phyloP scores from a whole-genome alignment of 2,888 invertebrate species.

The Oscheius sp. region DNA sequence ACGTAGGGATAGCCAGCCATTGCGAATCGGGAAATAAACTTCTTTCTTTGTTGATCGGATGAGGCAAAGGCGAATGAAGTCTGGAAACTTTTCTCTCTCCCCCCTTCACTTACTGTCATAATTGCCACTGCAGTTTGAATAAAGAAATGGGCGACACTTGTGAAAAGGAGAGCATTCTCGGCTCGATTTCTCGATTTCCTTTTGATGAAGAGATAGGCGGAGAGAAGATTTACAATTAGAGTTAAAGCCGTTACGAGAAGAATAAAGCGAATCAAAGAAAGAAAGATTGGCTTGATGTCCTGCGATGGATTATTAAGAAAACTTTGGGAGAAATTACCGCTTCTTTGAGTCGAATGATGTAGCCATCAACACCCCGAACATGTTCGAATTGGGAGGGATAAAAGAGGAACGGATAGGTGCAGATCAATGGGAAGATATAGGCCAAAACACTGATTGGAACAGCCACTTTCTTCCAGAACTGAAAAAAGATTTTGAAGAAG shows the following conservation, averaged over 20 bases:
- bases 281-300: constrained; percentile 28
- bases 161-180: constrained; percentile 32
- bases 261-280: constrained; percentile 25
- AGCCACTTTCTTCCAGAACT: constrained; percentile 37
- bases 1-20: constrained; percentile 34
- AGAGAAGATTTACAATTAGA: constrained; percentile 27
- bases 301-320: neutral
- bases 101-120: constrained; percentile 15
- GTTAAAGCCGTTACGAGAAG: constrained; percentile 26
- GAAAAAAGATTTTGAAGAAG: neutral
- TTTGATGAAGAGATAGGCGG: constrained; percentile 28
- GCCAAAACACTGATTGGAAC: constrained; percentile 27
- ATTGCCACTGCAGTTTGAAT: constrained; percentile 27
- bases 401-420: constrained; percentile 27
- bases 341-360: constrained; percentile 20
- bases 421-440: constrained; percentile 31
- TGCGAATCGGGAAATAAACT: constrained; percentile 21
- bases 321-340: constrained; percentile 9
- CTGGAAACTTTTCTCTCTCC: neutral
- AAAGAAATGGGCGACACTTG: constrained; percentile 28
- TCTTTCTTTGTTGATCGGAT: constrained; percentile 6
- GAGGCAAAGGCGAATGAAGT: constrained; percentile 30
- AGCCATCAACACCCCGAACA: constrained; percentile 22
- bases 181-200: constrained; percentile 29
- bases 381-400: constrained; percentile 24